phyloP scores from a whole-genome alignment of 2,888 invertebrate species.

The Trachelus iudaicus region DNA sequence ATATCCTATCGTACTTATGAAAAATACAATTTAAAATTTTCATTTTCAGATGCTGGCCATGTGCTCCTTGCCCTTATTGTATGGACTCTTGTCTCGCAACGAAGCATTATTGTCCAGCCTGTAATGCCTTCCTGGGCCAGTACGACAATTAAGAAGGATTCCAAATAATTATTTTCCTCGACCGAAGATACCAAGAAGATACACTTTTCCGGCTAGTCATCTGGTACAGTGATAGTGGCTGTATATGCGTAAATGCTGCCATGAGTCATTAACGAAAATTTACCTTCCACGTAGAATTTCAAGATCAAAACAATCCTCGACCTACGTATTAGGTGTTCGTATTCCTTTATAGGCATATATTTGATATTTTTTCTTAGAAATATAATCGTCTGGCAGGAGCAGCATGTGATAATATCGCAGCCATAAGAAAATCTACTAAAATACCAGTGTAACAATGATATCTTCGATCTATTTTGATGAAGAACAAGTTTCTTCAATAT shows the following conservation, averaged over 20 bases:
- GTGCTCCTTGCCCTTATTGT: constrained; percentile 67
- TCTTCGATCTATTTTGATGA: background rate
- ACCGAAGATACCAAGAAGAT: background rate
- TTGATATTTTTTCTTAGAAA: background rate
- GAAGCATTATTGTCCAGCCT: constrained; percentile 68
- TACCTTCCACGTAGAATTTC: background rate
- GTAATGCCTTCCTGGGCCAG: constrained; percentile 64
- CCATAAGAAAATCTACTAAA: too few species aligned
- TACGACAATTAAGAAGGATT: constrained; percentile 42
- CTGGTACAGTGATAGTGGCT: background rate
- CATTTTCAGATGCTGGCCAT: constrained; percentile 63
- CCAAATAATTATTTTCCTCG: background rate
- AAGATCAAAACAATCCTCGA: background rate
- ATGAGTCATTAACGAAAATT: background rate
- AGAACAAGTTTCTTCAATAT: background rate
- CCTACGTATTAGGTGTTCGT: background rate
- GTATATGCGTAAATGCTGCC: background rate
- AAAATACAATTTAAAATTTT: constrained; percentile 7
- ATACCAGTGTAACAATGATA: background rate
- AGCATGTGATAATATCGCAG: background rate
- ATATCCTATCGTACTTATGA: constrained; percentile 16
- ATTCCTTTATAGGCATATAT: background rate
- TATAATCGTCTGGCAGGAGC: background rate
- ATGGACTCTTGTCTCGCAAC: constrained; percentile 63
- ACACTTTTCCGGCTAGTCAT: background rate